phyloP scores from a whole-genome alignment of 2,797 vertebrate genomes.

The Hyperoplus lanceolatus region DNA sequence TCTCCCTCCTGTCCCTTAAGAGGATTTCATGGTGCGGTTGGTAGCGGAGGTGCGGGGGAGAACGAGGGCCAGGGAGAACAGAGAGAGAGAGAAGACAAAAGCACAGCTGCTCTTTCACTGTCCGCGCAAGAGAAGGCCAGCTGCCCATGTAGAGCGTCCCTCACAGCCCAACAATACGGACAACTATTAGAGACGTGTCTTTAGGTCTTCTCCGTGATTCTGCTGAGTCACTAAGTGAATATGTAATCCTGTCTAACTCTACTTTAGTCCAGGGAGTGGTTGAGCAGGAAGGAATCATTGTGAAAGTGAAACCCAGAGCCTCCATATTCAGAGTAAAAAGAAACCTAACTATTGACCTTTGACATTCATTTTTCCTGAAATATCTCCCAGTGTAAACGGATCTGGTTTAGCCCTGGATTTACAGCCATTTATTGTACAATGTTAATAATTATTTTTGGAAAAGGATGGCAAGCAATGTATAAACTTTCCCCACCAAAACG shows the following conservation, averaged over 20 bases:
- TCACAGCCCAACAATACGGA: constrained; percentile 41
- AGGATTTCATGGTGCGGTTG: constrained; percentile 81
- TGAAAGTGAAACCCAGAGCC: constrained; percentile 15
- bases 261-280: not conserved
- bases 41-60: constrained; percentile 66
- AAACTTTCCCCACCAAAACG: not conserved
- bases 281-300: not conserved
- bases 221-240: not conserved
- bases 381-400: not conserved
- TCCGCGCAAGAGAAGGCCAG: constrained; percentile 63
- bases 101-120: constrained; percentile 83
- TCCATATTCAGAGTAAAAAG: not conserved
- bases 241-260: not conserved
- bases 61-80: constrained; percentile 37
- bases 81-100: constrained; percentile 75
- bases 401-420: not conserved
- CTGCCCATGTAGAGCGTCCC: constrained; percentile 57
- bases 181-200: constrained; percentile 41
- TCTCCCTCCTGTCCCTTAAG: constrained; percentile 68
- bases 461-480: not conserved
- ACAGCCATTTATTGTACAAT: not conserved
- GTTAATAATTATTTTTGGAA: not conserved
- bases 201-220: not conserved
- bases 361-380: not conserved
- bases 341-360: not conserved